Evolutionary conservation across 2,888 invertebrate genomes (phyloP), one percentile per base, ranked within the genome.

Genomic region (Noctua pronuba): DNA sequence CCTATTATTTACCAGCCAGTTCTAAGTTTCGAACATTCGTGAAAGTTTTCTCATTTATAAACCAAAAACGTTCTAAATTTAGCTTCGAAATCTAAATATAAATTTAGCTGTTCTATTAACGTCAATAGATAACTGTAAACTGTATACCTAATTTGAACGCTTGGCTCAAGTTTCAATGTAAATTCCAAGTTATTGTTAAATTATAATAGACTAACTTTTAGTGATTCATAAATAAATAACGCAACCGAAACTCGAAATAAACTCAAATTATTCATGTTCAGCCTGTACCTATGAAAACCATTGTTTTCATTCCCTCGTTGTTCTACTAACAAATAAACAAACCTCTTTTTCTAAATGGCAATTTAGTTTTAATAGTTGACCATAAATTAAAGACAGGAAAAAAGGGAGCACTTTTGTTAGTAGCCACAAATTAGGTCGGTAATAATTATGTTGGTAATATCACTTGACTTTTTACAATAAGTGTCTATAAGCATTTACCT

Each of bases 1-100:
- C 13, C 1, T 31, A 13, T n/a, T 70, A 74, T 41, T 41, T 65
- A 28, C 35, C 28, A 70, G 21, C 28, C 21, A 38, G 16, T 24
- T 55, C 66, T 70, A 21, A 46, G 41, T 46, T 71, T 67, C 44
- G n/a, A 77, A 71, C 31, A 67, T 62, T 52, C 44, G 71, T 35
- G 28, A 76, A 76, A 71, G 24, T 82, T 71, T 67, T 58, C 75
- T 41, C 46, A 72, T 62, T 46, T 18, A 24, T 21, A 24, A 73
- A 60, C 24, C 81, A 58, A 81, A 80, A 67, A 31, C 49, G 41
- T 46, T 67, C 64, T 81, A 68, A 75, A 68, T 65, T 60, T 75
- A 80, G 46, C n/a, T 31, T 5, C 24, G 28, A 60, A 69, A 2
- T 58, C 69, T 75, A 75, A 81, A 82, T 75, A 60, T 70, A 82